Evolutionary conservation across 2,888 invertebrate genomes (phyloP).

Genomic region (Oscheius myriophilus): DNA sequence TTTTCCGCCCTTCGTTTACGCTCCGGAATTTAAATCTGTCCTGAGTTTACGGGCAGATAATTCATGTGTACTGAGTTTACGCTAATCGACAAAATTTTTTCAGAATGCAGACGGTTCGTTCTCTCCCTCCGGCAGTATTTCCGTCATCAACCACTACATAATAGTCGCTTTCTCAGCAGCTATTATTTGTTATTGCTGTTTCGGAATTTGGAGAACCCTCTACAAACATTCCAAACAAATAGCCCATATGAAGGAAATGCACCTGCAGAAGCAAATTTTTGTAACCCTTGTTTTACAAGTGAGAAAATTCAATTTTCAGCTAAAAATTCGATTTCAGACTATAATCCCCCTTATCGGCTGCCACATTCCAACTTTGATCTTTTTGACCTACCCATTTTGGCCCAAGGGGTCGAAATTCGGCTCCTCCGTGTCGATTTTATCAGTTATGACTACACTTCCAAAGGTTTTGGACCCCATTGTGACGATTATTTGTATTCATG

Average conservation of each 20-base stretch:
- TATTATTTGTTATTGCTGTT: slow-evolving; percentile 12
- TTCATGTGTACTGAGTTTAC: too few species aligned
- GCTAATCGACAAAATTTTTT: not conserved
- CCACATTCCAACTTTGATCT: slow-evolving; percentile 7
- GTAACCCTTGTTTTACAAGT: slow-evolving; percentile 12
- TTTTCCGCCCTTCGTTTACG: too few species aligned
- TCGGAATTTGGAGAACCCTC: slow-evolving; percentile 5
- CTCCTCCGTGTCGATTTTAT: slow-evolving; percentile 4
- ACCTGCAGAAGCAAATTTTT: not conserved
- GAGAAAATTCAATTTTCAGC: too few species aligned
- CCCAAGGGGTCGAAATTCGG: slow-evolving; percentile 1
- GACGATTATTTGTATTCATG: slow-evolving; percentile 1
- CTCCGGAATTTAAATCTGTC: too few species aligned
- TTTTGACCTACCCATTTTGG: slow-evolving; percentile 9
- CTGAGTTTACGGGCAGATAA: too few species aligned
- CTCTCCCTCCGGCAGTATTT: not conserved
- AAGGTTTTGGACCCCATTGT: slow-evolving; percentile 9
- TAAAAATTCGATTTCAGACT: slow-evolving; percentile 11
- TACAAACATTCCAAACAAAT: slow-evolving; percentile 2
- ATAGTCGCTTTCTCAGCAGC: slow-evolving; percentile 7
- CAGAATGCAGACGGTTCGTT: slow-evolving; percentile 1
- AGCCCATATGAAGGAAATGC: not conserved
- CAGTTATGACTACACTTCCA: slow-evolving; percentile 5
- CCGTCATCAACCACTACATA: slow-evolving; percentile 4
- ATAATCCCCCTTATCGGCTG: slow-evolving; percentile 8